Conservation (phyloP, 2,113 vertebrate species). For the Corythornis vintsioides region DNA sequence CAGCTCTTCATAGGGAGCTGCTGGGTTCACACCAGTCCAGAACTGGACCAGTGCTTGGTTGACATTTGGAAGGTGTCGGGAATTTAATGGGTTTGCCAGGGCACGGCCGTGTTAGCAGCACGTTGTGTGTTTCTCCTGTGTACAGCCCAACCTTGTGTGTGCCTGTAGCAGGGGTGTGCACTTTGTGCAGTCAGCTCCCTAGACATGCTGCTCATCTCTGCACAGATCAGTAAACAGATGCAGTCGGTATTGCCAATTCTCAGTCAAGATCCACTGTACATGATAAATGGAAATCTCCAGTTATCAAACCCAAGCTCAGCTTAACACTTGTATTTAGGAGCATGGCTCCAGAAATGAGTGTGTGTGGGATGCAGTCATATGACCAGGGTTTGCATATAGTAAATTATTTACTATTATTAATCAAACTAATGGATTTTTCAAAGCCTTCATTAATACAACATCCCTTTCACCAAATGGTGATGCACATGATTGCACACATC, state of each 20-base stretch:
- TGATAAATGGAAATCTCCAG: neutral
- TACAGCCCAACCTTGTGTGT: no score
- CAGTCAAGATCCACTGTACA: neutral
- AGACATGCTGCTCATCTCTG: neutral
- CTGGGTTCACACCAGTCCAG: neutral
- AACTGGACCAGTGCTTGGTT: neutral
- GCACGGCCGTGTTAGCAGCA: neutral
- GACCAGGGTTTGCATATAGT: neutral
- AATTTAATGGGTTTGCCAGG: neutral
- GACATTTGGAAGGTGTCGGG: neutral
- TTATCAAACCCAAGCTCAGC: neutral
- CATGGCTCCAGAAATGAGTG: neutral
- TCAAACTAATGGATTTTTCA: neutral
- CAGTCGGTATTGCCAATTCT: neutral
- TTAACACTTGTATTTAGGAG: neutral
- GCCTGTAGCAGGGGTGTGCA: neutral
- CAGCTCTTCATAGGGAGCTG: neutral
- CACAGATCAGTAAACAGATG: neutral
- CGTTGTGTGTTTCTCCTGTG: neutral
- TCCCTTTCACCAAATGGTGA: neutral
- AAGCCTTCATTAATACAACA: constrained; percentile 8
- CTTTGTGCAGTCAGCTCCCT: neutral
- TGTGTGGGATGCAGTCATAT: neutral
- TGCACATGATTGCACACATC: neutral
- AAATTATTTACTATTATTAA: constrained; percentile 38